Conservation (phyloP, 2,888 invertebrate genomes). For the Caenorhabditis afra region DNA sequence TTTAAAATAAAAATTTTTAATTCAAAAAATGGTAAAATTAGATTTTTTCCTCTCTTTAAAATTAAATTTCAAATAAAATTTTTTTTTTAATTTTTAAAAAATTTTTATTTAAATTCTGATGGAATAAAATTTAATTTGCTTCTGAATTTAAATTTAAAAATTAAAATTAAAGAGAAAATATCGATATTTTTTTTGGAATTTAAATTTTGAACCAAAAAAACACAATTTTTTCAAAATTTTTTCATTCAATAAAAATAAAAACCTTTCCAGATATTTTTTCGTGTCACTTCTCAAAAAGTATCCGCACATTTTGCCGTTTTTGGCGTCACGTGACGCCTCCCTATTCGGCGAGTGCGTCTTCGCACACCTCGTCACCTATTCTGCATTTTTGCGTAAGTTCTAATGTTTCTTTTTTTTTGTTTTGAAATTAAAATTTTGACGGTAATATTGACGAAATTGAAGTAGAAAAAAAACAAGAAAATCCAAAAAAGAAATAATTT, state of each 20-base stretch:
- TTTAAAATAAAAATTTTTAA: neutral
- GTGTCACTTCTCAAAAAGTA: constrained; percentile 52
- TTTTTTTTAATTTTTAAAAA: no score
- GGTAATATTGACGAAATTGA: no score
- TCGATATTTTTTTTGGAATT: neutral
- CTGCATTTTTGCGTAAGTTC: constrained; percentile 52
- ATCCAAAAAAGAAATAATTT: neutral
- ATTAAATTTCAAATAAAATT: no score
- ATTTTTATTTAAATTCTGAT: no score
- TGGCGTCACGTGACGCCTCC: constrained; percentile 35
- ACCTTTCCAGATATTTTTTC: constrained; percentile 48
- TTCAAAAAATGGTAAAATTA: no score
- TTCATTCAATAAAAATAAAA: neutral
- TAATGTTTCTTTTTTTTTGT: no score
- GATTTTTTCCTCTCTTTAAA: no score
- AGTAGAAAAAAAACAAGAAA: neutral
- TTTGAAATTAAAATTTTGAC: no score
- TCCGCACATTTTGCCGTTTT: constrained; percentile 38
- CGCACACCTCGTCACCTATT: constrained; percentile 52
- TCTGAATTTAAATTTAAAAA: no score
- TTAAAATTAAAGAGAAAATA: no score
- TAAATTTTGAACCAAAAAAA: neutral
- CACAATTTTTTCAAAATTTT: neutral
- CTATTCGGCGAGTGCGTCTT: constrained; percentile 58
- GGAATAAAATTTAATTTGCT: no score